Evolutionary conservation across 2,888 invertebrate genomes (phyloP).

Genomic region (Peribatodes rhomboidaria): DNA sequence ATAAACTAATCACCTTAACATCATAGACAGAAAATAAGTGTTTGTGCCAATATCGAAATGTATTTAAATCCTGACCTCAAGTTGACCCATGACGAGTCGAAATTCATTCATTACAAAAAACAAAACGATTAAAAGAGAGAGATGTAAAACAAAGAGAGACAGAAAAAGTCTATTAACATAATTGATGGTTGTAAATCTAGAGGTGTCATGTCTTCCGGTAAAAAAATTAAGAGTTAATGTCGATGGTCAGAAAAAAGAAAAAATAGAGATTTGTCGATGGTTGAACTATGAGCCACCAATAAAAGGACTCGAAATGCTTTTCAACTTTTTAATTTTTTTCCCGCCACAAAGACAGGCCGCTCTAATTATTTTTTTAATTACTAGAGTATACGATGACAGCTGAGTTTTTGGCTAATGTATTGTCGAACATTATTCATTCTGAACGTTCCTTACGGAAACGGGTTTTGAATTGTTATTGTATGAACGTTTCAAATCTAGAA

Average conservation of each 20-base stretch:
- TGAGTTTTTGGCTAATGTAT: conserved; percentile 53
- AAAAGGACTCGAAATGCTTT: conserved; percentile 44
- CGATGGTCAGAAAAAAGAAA: conserved; percentile 45
- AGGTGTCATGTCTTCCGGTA: conserved; percentile 79
- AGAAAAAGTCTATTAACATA: conserved; percentile 68
- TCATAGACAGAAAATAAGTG: not conserved
- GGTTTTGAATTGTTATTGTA: conserved; percentile 8
- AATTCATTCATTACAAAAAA: conserved; percentile 37
- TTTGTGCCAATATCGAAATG: not conserved
- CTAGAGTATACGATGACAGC: conserved; percentile 54
- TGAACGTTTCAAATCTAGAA: too few relatives aligned
- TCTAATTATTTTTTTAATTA: conserved; percentile 62
- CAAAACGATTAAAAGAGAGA: conserved; percentile 43
- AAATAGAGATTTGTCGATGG: conserved; percentile 51
- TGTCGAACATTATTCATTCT: conserved; percentile 41
- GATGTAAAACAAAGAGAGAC: conserved; percentile 56
- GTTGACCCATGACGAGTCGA: conserved; percentile 16
- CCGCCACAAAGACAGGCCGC: conserved; percentile 42
- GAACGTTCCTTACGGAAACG: conserved; percentile 1
- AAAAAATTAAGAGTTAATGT: conserved; percentile 59
- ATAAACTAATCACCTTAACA: too few relatives aligned
- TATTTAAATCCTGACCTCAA: conserved; percentile 20
- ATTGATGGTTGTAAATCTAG: conserved; percentile 75
- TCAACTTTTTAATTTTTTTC: conserved; percentile 36
- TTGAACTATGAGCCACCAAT: conserved; percentile 52